phyloP scores from a whole-genome alignment of 2,797 vertebrate genomes.

The Enteromius argenteus region DNA sequence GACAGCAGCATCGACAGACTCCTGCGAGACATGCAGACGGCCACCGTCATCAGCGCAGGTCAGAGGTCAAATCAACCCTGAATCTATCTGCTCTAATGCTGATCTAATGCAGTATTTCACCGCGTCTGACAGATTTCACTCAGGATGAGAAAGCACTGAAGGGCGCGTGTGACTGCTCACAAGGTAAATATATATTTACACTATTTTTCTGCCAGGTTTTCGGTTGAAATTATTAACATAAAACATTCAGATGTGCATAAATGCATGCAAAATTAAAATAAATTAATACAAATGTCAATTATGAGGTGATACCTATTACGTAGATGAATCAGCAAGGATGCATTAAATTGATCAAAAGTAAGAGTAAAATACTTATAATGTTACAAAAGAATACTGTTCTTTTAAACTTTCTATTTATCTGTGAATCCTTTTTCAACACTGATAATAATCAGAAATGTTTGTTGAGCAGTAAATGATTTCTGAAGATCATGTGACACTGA shows the following conservation, averaged over 20 bases:
- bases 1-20: constrained; percentile 78
- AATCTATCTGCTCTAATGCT: neutral
- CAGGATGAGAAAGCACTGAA: constrained; percentile 94
- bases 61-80: neutral
- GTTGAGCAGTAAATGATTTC: neutral
- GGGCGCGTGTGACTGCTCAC: constrained; percentile 91
- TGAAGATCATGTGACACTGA: constrained; percentile 8
- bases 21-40: constrained; percentile 80
- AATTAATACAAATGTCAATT: neutral
- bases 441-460: too few species aligned
- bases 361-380: too few species aligned
- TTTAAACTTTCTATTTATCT: too few species aligned
- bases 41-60: constrained; percentile 83
- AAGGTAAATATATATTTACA: constrained; percentile 55
- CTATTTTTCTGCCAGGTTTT: neutral
- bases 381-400: too few species aligned
- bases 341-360: neutral
- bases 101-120: constrained; percentile 4
- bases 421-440: too few species aligned
- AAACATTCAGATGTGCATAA: neutral
- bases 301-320: neutral
- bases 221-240: neutral
- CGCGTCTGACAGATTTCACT: constrained; percentile 87
- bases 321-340: neutral
- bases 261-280: neutral